Percentiles rank a stretch among this genome's conserved stretches.
Conservation (phyloP, 2,797 vertebrate species). For the Aythya fuligula region DNA sequence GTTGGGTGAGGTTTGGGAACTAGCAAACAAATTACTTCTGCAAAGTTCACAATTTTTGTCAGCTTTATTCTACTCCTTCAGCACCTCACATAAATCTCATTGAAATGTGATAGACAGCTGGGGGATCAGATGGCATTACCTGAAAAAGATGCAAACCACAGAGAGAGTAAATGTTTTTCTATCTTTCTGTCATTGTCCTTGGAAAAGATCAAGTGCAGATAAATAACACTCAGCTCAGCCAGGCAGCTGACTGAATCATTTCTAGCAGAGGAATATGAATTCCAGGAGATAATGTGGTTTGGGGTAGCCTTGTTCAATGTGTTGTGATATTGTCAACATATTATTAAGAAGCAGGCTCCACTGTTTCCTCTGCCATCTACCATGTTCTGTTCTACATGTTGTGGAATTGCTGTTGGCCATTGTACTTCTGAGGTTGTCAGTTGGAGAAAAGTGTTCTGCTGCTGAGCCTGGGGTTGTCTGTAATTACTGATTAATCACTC, state of each 20-base stretch:
- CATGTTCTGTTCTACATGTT: background rate
- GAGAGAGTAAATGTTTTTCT: background rate
- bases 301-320: background rate
- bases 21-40: background rate
- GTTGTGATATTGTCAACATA: background rate
- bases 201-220: background rate
- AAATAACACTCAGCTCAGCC: background rate
- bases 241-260: background rate
- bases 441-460: background rate
- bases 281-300: background rate
- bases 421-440: background rate
- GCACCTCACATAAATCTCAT: background rate
- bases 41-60: background rate
- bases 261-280: background rate
- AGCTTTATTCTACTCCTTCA: background rate
- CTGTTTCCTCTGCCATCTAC: background rate
- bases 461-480: background rate
- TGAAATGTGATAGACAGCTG: background rate
- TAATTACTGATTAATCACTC: background rate
- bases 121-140: background rate
- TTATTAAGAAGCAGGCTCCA: background rate
- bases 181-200: background rate
- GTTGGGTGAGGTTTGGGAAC: background rate
- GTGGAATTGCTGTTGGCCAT: background rate
- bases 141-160: background rate